Conservation (phyloP, 2,888 invertebrate genomes). For the Arrhopalites spinosus region DNA sequence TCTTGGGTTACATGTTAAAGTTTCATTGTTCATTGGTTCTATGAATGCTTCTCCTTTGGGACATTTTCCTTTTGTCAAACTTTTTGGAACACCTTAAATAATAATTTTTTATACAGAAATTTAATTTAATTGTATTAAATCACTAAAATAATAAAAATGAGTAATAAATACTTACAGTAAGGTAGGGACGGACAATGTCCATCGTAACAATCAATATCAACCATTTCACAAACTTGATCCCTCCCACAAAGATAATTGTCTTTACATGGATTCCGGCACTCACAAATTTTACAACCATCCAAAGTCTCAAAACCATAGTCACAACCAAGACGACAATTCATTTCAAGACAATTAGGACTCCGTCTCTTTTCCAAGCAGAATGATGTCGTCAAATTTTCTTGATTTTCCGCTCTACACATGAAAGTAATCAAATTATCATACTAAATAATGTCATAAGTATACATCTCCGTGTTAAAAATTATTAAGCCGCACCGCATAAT, state of each 20-base stretch:
- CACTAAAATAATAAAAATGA: slow-evolving; percentile 14
- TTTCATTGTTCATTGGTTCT: slow-evolving; percentile 56
- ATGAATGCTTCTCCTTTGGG: slow-evolving; percentile 57
- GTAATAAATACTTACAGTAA: slow-evolving; percentile 66
- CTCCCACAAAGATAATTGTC: slow-evolving; percentile 69
- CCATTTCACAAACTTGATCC: slow-evolving; percentile 71
- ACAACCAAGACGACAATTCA: slow-evolving; percentile 81
- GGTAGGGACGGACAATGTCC: slow-evolving; percentile 86
- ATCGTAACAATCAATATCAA: slow-evolving; percentile 82
- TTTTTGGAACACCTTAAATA: slow-evolving; percentile 41
- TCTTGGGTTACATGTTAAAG: slow-evolving; percentile 56
- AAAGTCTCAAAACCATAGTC: slow-evolving; percentile 78
- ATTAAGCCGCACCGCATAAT: neutral
- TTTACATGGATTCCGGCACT: slow-evolving; percentile 80
- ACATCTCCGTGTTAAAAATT: neutral
- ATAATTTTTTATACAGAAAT: neutral
- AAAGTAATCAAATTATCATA: neutral
- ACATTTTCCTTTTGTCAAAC: slow-evolving; percentile 51
- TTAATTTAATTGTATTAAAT: no score
- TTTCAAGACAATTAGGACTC: slow-evolving; percentile 70
- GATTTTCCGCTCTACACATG: slow-evolving; percentile 37
- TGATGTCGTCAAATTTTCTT: slow-evolving; percentile 48
- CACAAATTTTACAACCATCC: slow-evolving; percentile 76
- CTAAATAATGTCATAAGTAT: no score
- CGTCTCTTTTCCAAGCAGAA: slow-evolving; percentile 62